These are phyloP conservation scores for Centropyge bicolor DNA, from an alignment of 2,797 vertebrate genomes.

Conservation along the genomic window DNA sequence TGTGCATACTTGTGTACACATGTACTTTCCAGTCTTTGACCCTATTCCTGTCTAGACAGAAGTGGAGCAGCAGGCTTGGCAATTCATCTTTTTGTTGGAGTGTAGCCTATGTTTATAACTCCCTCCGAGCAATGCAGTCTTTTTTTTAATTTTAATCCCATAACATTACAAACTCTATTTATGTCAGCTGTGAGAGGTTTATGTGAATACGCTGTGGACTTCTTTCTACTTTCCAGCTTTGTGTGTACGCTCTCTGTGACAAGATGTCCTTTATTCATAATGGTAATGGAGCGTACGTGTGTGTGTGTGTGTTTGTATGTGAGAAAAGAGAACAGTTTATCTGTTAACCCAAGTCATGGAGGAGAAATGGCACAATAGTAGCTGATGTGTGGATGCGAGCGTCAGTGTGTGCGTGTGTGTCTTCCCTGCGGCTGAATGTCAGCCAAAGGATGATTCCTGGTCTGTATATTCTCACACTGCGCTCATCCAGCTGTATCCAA, in stretches of 20 bases:
- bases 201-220: slow-evolving; percentile 3
- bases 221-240: background rate
- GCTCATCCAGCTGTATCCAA: slow-evolving; percentile 57
- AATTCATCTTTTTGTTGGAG: background rate
- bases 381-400: slow-evolving; percentile 3
- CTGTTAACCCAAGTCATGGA: background rate
- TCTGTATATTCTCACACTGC: slow-evolving; percentile 56
- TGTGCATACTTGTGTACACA: slow-evolving; percentile 21
- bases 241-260: slow-evolving; percentile 19
- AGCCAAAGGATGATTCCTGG: slow-evolving; percentile 48
- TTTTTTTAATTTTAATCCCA: background rate
- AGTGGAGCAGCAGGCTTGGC: slow-evolving; percentile 19
- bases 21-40: slow-evolving; percentile 13
- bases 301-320: slow-evolving; percentile 7
- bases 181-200: slow-evolving; percentile 12
- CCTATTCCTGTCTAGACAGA: slow-evolving; percentile 16
- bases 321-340: background rate
- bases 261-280: slow-evolving; percentile 3
- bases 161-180: slow-evolving; percentile 15
- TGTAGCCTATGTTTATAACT: slow-evolving; percentile 17
- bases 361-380: background rate
- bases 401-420: slow-evolving; percentile 17
- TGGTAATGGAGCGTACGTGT: background rate
- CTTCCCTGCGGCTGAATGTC: background rate
- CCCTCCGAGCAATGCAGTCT: background rate